phyloP scores from a whole-genome alignment of 2,113 vertebrate genomes.

The Axis porcinus region DNA sequence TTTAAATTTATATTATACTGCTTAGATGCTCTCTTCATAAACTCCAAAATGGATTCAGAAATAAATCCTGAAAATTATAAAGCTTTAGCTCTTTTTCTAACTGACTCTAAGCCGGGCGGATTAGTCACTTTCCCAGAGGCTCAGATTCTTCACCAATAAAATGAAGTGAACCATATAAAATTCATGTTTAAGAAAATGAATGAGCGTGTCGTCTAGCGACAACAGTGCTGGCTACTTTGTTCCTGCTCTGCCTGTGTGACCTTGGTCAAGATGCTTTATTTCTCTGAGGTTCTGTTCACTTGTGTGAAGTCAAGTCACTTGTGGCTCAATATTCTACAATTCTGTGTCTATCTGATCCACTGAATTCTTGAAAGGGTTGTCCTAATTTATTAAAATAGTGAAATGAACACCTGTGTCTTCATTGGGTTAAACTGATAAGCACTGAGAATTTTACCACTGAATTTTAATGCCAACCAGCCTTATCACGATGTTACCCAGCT shows the following conservation, averaged over 20 bases:
- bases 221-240: not conserved
- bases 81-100: constrained; percentile 17
- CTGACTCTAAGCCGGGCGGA: not conserved
- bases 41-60: constrained; percentile 37
- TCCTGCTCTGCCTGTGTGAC: not conserved
- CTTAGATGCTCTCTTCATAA: constrained; percentile 38
- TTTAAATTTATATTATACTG: constrained; percentile 19
- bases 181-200: not conserved
- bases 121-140: not conserved
- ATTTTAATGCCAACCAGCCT: not conserved
- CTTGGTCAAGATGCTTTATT: not conserved
- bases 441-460: not conserved
- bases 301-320: not conserved
- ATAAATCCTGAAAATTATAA: constrained; percentile 34
- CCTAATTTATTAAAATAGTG: not conserved
- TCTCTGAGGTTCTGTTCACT: not conserved
- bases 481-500: not conserved
- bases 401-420: not conserved
- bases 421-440: not conserved
- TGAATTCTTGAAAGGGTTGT: not conserved
- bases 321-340: not conserved
- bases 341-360: not conserved
- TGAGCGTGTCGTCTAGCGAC: accelerated
- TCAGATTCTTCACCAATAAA: constrained; percentile 29
- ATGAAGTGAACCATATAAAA: not conserved